Percentiles rank a stretch among this genome's conserved stretches.
These are phyloP conservation scores for Microcebus lehilahytsara DNA, from an alignment of 2,113 vertebrate genomes.

Conservation along the genomic window DNA sequence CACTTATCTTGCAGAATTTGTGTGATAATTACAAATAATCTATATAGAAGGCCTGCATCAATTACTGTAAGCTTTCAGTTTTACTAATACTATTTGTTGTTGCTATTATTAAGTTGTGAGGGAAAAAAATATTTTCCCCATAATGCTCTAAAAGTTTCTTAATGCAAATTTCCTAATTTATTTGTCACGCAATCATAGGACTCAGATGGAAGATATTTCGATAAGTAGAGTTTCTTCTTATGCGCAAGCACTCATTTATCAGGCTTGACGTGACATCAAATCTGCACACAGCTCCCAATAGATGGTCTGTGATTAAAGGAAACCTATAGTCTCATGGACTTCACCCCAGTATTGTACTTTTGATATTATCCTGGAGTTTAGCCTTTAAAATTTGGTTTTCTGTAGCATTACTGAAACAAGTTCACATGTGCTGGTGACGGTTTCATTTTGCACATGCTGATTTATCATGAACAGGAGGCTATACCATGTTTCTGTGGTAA, in stretches of 20 bases:
- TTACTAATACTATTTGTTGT: not conserved
- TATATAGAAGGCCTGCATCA: not conserved
- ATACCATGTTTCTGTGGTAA: not conserved
- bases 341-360: not conserved
- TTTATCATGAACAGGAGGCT: conserved; percentile 25
- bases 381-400: not conserved
- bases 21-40: not conserved
- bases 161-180: not conserved
- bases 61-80: not conserved
- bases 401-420: too few species aligned
- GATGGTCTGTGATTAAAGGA: not conserved
- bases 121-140: not conserved
- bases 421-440: not conserved
- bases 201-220: not conserved
- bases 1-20: not conserved
- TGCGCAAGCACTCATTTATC: not conserved
- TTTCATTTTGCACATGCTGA: conserved; percentile 27
- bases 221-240: not conserved
- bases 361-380: not conserved
- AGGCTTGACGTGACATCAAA: not conserved
- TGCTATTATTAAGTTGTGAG: not conserved
- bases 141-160: not conserved
- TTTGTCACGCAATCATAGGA: not conserved
- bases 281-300: not conserved
- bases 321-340: not conserved